These are phyloP conservation scores for Nematolebias whitei DNA, from an alignment of 2,113 vertebrate genomes.

Conservation along the genomic window DNA sequence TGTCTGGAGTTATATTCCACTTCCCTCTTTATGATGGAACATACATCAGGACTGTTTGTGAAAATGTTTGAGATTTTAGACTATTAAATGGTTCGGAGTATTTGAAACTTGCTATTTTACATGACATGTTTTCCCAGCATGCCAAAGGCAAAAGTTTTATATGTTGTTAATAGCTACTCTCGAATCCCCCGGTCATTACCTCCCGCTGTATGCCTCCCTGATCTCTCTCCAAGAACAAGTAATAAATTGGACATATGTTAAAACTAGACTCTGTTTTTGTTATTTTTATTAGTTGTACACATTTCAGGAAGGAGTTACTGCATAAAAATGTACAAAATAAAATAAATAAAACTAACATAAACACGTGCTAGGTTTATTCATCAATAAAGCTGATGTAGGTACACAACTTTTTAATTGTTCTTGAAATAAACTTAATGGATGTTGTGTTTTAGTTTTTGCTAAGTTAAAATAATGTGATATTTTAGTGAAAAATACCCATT, in stretches of 20 bases:
- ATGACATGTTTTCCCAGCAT: neutral
- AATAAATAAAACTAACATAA: no score
- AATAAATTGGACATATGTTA: constrained; percentile 5
- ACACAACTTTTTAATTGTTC: neutral
- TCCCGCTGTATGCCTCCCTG: neutral
- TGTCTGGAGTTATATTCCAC: neutral
- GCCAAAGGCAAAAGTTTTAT: neutral
- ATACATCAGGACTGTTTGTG: neutral
- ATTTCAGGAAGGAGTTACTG: neutral
- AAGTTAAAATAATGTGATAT: neutral
- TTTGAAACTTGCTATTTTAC: constrained; percentile 6
- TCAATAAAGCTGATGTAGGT: no score
- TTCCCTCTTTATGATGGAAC: neutral
- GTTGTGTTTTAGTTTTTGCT: neutral
- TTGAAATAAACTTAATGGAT: neutral
- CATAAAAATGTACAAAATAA: neutral
- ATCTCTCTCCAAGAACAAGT: neutral
- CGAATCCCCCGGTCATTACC: neutral
- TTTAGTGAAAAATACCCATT: no score
- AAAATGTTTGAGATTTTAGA: neutral
- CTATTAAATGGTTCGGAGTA: neutral
- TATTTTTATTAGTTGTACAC: neutral
- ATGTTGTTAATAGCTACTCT: neutral
- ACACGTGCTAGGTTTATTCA: no score
- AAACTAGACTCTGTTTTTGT: neutral